Conservation (phyloP, 2,113 vertebrate species). For the Setophaga coronata region DNA sequence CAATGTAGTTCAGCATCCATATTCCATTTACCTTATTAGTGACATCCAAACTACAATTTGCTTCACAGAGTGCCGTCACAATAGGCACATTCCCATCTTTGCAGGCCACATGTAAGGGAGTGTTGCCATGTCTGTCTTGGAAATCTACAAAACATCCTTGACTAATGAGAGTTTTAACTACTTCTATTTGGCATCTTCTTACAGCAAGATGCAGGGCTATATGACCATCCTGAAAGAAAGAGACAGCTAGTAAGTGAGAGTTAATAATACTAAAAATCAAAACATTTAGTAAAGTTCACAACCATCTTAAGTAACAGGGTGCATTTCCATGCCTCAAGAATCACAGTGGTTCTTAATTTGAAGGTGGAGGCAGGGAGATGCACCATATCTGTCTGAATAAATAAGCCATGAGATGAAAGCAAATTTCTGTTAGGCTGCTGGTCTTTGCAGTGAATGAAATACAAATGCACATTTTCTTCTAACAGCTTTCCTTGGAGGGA, state of each 20-base stretch:
- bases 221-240: constrained; percentile 88
- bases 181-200: constrained; percentile 92
- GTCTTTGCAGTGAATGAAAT: neutral
- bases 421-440: neutral
- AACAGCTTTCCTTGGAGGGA: neutral
- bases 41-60: constrained; percentile 85
- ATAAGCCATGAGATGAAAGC: neutral
- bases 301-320: neutral
- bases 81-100: constrained; percentile 93
- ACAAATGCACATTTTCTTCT: neutral
- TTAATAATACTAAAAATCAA: neutral
- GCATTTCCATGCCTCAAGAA: neutral
- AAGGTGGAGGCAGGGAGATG: neutral
- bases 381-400: neutral
- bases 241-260: neutral
- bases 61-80: constrained; percentile 84
- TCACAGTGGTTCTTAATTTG: neutral
- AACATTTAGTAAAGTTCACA: neutral
- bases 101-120: constrained; percentile 92
- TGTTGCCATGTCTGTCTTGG: constrained; percentile 94
- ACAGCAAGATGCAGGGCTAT: constrained; percentile 94
- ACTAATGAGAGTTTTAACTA: constrained; percentile 87
- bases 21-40: constrained; percentile 86
- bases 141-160: constrained; percentile 85
- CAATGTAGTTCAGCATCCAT: accelerated